Conservation (phyloP, 2,797 vertebrate species). For the Clarias fuscus region DNA sequence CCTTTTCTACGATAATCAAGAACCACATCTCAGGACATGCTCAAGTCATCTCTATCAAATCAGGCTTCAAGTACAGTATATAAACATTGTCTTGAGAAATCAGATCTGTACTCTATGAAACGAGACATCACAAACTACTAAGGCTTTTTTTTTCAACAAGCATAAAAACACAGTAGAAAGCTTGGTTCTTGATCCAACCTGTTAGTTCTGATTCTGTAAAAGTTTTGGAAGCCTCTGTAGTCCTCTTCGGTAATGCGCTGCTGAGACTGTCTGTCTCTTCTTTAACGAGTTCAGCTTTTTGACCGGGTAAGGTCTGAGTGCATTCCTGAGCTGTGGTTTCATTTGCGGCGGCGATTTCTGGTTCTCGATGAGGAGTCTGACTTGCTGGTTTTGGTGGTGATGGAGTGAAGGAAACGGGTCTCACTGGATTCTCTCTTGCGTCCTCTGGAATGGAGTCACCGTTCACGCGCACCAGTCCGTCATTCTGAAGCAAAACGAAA, state of each 20-base stretch:
- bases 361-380: neutral
- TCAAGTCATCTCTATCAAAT: neutral
- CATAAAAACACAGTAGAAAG: neutral
- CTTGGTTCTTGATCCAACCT: slow-evolving; percentile 42
- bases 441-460: slow-evolving; percentile 70
- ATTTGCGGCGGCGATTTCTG: slow-evolving; percentile 23
- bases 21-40: neutral
- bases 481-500: slow-evolving; percentile 67
- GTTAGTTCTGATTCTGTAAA: slow-evolving; percentile 26
- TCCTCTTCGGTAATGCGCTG: slow-evolving; percentile 19
- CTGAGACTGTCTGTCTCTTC: slow-evolving; percentile 9
- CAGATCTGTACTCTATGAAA: neutral
- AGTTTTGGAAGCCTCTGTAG: neutral
- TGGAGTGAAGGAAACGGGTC: slow-evolving; percentile 34
- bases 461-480: slow-evolving; percentile 85
- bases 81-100: neutral
- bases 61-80: neutral
- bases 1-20: neutral
- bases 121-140: neutral
- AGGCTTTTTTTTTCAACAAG: neutral
- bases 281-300: slow-evolving; percentile 24
- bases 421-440: slow-evolving; percentile 36
- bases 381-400: slow-evolving; percentile 25
- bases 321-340: slow-evolving; percentile 1
- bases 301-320: slow-evolving; percentile 25